These are phyloP conservation scores for Lophura swinhoii DNA, from an alignment of 2,797 vertebrate genomes.

Conservation along the genomic window DNA sequence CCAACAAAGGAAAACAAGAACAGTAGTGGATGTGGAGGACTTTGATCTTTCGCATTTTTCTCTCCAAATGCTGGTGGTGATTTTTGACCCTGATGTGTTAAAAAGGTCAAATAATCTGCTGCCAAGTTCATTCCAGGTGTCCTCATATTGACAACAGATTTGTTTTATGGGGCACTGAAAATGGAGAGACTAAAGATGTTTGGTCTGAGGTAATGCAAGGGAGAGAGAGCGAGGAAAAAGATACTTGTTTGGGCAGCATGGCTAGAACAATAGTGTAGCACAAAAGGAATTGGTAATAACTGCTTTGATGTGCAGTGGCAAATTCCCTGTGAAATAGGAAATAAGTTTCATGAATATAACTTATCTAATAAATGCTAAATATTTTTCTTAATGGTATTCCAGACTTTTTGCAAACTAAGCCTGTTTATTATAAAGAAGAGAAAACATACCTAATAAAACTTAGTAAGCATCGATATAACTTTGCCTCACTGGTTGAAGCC, in stretches of 20 bases:
- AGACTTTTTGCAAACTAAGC: neutral
- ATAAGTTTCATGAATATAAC: neutral
- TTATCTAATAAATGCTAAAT: neutral
- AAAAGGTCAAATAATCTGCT: slow-evolving; percentile 51
- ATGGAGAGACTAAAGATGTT: neutral
- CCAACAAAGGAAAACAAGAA: slow-evolving; percentile 69
- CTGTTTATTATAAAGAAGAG: neutral
- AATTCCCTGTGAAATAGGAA: neutral
- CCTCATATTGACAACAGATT: slow-evolving; percentile 54
- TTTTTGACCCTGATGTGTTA: slow-evolving; percentile 54
- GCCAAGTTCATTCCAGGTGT: slow-evolving; percentile 60
- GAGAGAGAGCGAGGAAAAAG: neutral
- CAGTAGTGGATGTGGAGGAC: slow-evolving; percentile 58
- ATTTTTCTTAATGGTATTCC: neutral
- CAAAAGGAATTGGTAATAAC: neutral
- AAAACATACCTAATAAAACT: neutral
- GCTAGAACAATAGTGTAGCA: neutral
- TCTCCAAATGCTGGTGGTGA: slow-evolving; percentile 28
- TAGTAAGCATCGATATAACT: neutral
- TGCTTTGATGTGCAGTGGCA: neutral
- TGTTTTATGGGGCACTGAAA: slow-evolving; percentile 54
- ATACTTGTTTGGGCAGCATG: neutral
- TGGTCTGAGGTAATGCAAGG: neutral
- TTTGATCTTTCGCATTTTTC: slow-evolving; percentile 71
- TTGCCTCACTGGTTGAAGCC: neutral